phyloP scores from a whole-genome alignment of 2,113 vertebrate genomes.

The Rhadina sibilatrix region DNA sequence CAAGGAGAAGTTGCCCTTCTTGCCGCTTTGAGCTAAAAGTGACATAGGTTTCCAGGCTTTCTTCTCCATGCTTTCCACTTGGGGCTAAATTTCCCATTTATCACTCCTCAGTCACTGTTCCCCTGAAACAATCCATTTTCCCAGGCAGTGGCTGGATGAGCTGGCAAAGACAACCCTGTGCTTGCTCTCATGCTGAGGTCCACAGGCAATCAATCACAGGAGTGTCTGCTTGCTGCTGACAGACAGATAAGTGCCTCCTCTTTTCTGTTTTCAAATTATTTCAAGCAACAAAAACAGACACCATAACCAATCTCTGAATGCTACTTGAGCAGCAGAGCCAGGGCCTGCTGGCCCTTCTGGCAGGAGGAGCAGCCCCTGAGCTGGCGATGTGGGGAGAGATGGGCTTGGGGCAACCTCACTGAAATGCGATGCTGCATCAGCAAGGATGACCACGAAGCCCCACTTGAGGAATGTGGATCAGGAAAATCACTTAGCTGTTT shows the following conservation, averaged over 20 bases:
- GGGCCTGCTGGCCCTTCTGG: background rate
- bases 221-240: background rate
- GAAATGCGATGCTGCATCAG: fast-evolving
- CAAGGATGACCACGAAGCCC: background rate
- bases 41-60: background rate
- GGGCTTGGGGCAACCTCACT: background rate
- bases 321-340: background rate
- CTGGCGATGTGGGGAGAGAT: fast-evolving
- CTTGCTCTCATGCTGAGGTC: background rate
- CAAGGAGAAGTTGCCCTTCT: background rate
- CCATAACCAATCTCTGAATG: background rate
- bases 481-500: background rate
- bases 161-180: background rate
- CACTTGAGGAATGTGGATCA: background rate
- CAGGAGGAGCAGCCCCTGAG: background rate
- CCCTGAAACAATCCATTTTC: background rate
- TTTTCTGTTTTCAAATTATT: background rate
- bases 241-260: background rate
- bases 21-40: background rate
- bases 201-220: background rate
- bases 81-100: fast-evolving
- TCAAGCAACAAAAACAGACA: background rate
- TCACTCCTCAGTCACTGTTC: background rate
- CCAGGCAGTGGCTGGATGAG: background rate
- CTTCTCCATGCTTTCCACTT: background rate